A percentile compares a stretch with the other conserved stretches of the same genome.
phyloP scores from a whole-genome alignment of 2,888 invertebrate genomes.

The Coenonympha arcania region DNA sequence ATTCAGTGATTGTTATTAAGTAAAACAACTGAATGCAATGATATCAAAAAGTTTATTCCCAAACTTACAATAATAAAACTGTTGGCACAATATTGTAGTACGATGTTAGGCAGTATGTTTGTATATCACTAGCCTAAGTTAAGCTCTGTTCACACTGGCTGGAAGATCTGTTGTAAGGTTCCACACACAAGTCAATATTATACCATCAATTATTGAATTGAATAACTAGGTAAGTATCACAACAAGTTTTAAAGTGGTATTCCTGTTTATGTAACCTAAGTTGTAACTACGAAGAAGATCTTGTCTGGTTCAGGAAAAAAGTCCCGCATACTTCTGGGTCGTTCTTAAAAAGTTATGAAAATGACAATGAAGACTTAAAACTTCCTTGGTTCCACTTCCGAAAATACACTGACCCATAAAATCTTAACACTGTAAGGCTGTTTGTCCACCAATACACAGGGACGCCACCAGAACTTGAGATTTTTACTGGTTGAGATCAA shows the following conservation, averaged over 20 bases:
- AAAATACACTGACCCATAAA: no score
- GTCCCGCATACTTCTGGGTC: not conserved
- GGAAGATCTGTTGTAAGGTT: slow-evolving; percentile 3
- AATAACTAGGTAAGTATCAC: no score
- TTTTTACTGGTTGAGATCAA: no score
- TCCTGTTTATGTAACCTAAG: not conserved
- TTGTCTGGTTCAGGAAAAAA: no score
- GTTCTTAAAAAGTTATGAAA: no score
- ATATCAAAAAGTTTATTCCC: slow-evolving; percentile 66
- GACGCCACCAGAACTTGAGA: no score
- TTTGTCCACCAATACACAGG: no score
- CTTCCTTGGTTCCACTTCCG: no score
- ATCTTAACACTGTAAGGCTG: no score
- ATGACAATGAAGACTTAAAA: no score
- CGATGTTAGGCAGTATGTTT: slow-evolving; percentile 19
- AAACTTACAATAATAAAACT: slow-evolving; percentile 52
- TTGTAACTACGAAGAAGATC: no score
- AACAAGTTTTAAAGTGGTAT: not conserved
- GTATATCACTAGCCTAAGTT: slow-evolving; percentile 12
- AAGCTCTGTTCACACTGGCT: slow-evolving; percentile 11
- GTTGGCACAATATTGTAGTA: slow-evolving; percentile 61
- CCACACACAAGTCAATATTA: slow-evolving; percentile 4
- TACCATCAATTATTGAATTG: slow-evolving; percentile 7
- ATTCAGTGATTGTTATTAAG: not conserved
- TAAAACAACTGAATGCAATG: slow-evolving; percentile 38